These are phyloP conservation scores for Julus scanicus DNA, from an alignment of 2,888 invertebrate species.

Conservation along the genomic window DNA sequence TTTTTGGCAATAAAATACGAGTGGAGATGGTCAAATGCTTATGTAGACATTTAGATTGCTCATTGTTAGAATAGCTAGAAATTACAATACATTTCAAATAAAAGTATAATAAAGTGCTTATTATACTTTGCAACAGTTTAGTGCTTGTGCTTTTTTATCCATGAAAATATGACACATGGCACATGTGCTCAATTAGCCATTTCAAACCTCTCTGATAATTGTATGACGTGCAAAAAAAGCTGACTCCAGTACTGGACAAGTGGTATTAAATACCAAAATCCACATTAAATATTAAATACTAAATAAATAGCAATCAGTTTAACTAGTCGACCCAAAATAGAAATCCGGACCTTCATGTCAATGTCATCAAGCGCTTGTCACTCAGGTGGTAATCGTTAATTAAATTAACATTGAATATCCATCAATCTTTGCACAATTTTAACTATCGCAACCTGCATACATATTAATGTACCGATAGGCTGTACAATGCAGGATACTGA, in stretches of 20 bases:
- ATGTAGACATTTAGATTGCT: neutral
- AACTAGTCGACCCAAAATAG: neutral
- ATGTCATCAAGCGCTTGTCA: neutral
- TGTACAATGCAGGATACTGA: neutral
- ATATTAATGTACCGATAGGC: neutral
- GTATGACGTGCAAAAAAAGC: neutral
- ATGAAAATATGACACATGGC: neutral
- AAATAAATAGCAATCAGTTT: neutral
- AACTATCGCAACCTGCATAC: neutral
- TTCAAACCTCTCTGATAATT: neutral
- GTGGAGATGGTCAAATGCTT: neutral
- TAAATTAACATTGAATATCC: neutral
- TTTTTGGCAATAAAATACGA: neutral
- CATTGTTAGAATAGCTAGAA: neutral
- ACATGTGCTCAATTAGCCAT: neutral
- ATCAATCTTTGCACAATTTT: neutral
- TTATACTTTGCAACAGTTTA: too few species aligned
- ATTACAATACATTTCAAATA: neutral
- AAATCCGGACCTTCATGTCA: neutral
- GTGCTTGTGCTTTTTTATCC: neutral
- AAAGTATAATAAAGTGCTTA: neutral
- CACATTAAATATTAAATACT: neutral
- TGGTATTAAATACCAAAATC: neutral
- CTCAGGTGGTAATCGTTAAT: neutral
- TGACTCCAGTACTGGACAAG: neutral